Evolutionary conservation across 2,113 vertebrate species (phyloP).

Genomic region (Gnathonemus echidnorhynchus): DNA sequence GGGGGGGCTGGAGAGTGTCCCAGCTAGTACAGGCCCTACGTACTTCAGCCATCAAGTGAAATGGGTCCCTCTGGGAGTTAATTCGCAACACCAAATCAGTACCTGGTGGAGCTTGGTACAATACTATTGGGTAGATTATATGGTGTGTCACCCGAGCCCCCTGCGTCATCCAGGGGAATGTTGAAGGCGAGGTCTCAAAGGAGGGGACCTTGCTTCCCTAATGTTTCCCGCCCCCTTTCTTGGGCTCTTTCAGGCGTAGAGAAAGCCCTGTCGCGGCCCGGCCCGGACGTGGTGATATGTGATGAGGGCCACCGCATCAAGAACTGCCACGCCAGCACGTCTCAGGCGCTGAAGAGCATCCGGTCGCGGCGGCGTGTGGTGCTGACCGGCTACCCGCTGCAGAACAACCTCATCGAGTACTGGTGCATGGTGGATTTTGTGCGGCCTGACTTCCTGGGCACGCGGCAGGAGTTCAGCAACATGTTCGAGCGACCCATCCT

Average conservation of each 20-base stretch:
- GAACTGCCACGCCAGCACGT: constrained; percentile 96
- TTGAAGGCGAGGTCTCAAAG: background rate
- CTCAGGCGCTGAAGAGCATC: constrained; percentile 95
- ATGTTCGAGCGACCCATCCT: constrained; percentile 98
- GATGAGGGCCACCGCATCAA: constrained; percentile 98
- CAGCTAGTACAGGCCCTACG: background rate
- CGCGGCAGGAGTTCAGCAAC: constrained; percentile 97
- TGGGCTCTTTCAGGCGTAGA: constrained; percentile 72
- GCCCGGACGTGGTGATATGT: constrained; percentile 95
- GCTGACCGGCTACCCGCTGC: constrained; percentile 88
- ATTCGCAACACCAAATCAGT: background rate
- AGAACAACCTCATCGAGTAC: constrained; percentile 98
- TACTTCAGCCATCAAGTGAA: background rate
- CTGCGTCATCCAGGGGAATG: background rate
- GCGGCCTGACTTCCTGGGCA: constrained; percentile 90
- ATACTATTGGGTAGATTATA: background rate
- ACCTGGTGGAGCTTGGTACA: background rate
- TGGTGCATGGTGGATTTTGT: constrained; percentile 99
- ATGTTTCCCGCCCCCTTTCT: background rate
- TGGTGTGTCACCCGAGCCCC: background rate
- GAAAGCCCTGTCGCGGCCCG: constrained; percentile 82
- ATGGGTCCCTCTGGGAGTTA: background rate
- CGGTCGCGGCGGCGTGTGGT: constrained; percentile 88
- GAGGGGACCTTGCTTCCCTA: background rate
- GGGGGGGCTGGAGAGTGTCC: background rate